Conservation (phyloP, 2,888 invertebrate genomes). For the Tenthredo scrophulariae region DNA sequence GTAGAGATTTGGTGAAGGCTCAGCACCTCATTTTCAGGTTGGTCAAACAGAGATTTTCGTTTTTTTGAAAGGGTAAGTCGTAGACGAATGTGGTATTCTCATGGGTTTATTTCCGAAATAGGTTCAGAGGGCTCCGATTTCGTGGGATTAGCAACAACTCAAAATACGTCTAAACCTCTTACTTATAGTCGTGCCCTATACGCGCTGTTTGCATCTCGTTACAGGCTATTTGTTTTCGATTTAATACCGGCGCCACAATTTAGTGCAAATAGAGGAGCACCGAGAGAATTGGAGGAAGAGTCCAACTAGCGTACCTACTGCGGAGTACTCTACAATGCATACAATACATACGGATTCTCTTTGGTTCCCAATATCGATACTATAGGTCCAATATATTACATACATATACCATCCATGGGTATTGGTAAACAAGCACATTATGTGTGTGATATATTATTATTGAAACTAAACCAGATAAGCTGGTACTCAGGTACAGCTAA, state of each 20-base stretch:
- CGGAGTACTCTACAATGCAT: not conserved
- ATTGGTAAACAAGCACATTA: conserved; percentile 22
- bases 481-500: not conserved
- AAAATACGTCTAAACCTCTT: not conserved
- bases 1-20: not conserved
- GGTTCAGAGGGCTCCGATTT: not conserved
- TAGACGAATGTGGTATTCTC: not conserved
- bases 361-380: conserved; percentile 2
- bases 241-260: conserved; percentile 67
- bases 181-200: not conserved
- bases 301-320: conserved; percentile 21
- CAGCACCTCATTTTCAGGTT: not conserved
- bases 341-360: conserved; percentile 19
- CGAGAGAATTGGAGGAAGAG: not conserved
- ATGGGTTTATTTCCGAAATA: not conserved
- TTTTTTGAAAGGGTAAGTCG: not conserved
- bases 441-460: conserved; percentile 2
- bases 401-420: not conserved
- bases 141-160: not conserved
- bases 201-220: conserved; percentile 75
- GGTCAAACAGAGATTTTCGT: not conserved
- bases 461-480: conserved; percentile 42
- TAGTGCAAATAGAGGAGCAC: conserved; percentile 51
- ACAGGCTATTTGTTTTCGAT: conserved; percentile 75
- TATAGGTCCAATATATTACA: not conserved